Conservation (phyloP, 2,888 invertebrate species). For the Asteroscopus sphinx region DNA sequence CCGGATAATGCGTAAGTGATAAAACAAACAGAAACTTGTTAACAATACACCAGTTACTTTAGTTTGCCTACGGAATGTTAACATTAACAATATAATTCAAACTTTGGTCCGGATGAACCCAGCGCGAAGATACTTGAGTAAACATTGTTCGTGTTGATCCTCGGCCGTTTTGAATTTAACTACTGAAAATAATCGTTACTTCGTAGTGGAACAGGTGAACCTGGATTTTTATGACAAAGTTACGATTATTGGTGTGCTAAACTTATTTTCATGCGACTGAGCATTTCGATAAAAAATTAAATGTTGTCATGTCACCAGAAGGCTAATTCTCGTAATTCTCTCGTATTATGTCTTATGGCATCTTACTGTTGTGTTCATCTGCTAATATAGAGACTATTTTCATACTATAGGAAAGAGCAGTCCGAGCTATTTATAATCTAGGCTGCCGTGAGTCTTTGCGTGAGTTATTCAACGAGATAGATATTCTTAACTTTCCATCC, state of each 20-base stretch:
- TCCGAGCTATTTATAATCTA: too few relatives aligned
- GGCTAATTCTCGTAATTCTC: too few relatives aligned
- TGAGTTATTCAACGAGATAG: too few relatives aligned
- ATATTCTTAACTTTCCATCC: too few relatives aligned
- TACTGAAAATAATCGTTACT: constrained; percentile 56
- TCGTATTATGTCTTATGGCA: too few relatives aligned
- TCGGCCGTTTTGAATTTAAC: constrained; percentile 53
- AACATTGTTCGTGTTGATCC: constrained; percentile 59
- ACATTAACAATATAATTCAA: constrained; percentile 73
- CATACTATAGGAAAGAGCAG: too few relatives aligned
- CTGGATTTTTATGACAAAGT: constrained; percentile 46
- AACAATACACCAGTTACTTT: constrained; percentile 65
- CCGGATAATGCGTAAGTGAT: constrained; percentile 70
- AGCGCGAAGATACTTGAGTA: constrained; percentile 62
- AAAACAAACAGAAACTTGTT: constrained; percentile 73
- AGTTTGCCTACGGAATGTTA: constrained; percentile 68
- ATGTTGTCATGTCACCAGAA: constrained; percentile 26
- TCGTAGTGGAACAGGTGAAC: constrained; percentile 31
- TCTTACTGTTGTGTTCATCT: too few relatives aligned
- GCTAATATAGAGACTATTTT: too few relatives aligned
- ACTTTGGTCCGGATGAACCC: constrained; percentile 63
- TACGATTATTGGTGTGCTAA: constrained; percentile 46
- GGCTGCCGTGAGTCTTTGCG: too few relatives aligned
- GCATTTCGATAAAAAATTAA: constrained; percentile 49
- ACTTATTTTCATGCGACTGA: constrained; percentile 38